phyloP scores from a whole-genome alignment of 2,797 vertebrate genomes.

The Lerista edwardsae region DNA sequence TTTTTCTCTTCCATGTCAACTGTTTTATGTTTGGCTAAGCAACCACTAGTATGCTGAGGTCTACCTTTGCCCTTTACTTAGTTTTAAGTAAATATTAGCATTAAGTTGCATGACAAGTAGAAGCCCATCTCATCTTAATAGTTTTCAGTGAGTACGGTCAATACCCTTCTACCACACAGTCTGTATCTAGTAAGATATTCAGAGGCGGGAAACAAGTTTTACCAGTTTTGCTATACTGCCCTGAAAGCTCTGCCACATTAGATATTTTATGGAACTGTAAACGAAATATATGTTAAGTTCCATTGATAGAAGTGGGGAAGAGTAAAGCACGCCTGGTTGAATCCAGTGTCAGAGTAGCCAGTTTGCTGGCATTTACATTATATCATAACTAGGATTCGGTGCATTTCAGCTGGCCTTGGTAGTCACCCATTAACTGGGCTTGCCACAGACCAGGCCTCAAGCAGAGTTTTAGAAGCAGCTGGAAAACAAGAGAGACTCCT shows the following conservation, averaged over 20 bases:
- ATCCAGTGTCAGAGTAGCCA: background rate
- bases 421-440: background rate
- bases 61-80: slow-evolving; percentile 46
- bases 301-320: background rate
- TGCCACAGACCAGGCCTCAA: background rate
- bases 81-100: slow-evolving; percentile 60
- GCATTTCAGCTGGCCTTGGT: background rate
- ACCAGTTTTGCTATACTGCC: slow-evolving; percentile 45
- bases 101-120: slow-evolving; percentile 47
- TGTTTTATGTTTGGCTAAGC: slow-evolving; percentile 45
- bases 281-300: background rate
- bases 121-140: slow-evolving; percentile 45
- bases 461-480: background rate
- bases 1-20: slow-evolving; percentile 49
- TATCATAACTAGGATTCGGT: too few species aligned
- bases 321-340: background rate
- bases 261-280: background rate
- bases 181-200: slow-evolving; percentile 24
- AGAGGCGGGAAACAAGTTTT: slow-evolving; percentile 42
- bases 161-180: slow-evolving; percentile 27
- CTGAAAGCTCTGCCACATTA: background rate
- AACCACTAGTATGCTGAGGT: slow-evolving; percentile 34
- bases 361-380: background rate
- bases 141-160: slow-evolving; percentile 24
- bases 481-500: background rate